phyloP scores from a whole-genome alignment of 64 coral and sea anemone species.

The Pachyseris speciosa region DNA sequence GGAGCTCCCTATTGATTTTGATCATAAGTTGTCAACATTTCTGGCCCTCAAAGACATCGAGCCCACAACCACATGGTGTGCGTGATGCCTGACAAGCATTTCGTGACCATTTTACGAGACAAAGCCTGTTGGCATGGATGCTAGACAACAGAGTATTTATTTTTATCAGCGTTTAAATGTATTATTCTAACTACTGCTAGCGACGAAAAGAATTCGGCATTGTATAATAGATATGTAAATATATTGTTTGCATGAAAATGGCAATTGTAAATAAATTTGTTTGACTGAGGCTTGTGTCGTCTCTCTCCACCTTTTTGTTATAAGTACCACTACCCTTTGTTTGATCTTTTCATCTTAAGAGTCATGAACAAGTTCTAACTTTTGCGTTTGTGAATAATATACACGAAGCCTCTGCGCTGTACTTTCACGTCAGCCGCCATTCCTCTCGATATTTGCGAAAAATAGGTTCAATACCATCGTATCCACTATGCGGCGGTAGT shows the following conservation, averaged over 20 bases:
- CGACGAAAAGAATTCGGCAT: background rate
- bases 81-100: conserved; percentile 2
- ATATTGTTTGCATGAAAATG: background rate
- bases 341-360: too few species aligned
- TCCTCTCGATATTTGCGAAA: too few species aligned
- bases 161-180: background rate
- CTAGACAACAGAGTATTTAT: background rate
- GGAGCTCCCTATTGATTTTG: conserved; percentile 92
- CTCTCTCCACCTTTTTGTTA: too few species aligned
- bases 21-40: conserved; percentile 87
- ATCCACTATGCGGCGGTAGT: too few species aligned
- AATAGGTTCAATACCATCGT: too few species aligned
- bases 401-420: too few species aligned
- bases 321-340: too few species aligned
- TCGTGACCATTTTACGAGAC: background rate
- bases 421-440: too few species aligned
- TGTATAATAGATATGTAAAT: conserved; percentile 9
- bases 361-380: too few species aligned
- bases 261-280: conserved; percentile 22
- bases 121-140: too few species aligned
- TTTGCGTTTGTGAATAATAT: too few species aligned
- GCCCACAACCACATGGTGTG: conserved; percentile 77
- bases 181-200: background rate
- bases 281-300: too few species aligned
- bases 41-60: conserved; percentile 87